Conservation (phyloP, 2,113 vertebrate species). For the Pedetes capensis region DNA sequence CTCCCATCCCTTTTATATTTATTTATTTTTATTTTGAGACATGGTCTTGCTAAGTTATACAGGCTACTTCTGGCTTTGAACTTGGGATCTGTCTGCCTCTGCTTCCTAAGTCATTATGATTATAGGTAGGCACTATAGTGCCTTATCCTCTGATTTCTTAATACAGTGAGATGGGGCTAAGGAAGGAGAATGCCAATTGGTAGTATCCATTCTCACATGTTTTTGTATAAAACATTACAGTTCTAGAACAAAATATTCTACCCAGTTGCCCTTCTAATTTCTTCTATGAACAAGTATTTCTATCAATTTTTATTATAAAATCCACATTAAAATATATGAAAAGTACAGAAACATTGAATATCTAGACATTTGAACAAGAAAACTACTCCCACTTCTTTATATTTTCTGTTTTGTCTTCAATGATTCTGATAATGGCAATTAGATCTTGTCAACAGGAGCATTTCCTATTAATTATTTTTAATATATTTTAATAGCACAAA, state of each 20-base stretch:
- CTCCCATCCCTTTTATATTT: too few species aligned
- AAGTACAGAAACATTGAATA: not conserved
- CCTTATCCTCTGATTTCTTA: too few species aligned
- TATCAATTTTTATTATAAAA: slow-evolving; percentile 9
- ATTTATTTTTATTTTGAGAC: too few species aligned
- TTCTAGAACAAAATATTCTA: not conserved
- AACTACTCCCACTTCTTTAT: not conserved
- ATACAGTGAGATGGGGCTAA: not conserved
- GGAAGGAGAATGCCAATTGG: not conserved
- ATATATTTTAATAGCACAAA: not conserved
- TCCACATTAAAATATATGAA: not conserved
- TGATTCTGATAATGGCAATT: not conserved
- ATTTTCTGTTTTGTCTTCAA: not conserved
- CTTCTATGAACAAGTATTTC: not conserved
- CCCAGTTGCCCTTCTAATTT: not conserved
- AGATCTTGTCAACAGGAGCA: not conserved
- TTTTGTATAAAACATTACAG: not conserved
- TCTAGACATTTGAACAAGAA: not conserved
- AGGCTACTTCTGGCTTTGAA: too few species aligned
- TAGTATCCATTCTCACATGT: not conserved
- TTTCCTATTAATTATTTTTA: not conserved
- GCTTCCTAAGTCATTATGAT: too few species aligned
- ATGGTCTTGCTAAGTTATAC: too few species aligned
- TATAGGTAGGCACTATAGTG: too few species aligned
- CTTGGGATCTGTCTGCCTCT: too few species aligned